A percentile compares a stretch with the other conserved stretches of the same genome.
These are phyloP conservation scores for Chaetops frenatus DNA, from an alignment of 2,113 vertebrate species.

Conservation along the genomic window DNA sequence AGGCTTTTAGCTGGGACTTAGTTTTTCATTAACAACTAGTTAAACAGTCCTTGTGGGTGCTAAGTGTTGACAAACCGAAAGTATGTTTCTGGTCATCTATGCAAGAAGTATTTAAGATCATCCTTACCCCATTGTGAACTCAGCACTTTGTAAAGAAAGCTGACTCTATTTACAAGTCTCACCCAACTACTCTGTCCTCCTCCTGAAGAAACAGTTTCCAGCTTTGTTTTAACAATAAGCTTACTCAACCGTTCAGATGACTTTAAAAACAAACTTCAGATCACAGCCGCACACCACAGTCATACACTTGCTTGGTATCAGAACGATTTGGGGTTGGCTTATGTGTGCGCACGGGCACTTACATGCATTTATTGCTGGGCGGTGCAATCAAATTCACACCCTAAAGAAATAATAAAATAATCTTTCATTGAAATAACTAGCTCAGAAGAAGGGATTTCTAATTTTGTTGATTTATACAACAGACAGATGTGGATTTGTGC, in stretches of 20 bases:
- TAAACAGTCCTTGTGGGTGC: constrained; percentile 18
- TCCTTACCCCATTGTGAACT: not conserved
- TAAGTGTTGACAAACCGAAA: constrained; percentile 41
- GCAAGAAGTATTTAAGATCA: not conserved
- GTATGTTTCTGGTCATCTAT: constrained; percentile 32
- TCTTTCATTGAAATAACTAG: constrained; percentile 4
- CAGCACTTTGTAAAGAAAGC: constrained; percentile 23
- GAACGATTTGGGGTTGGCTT: not conserved
- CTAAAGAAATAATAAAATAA: not conserved
- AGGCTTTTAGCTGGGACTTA: constrained; percentile 41
- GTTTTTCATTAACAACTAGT: constrained; percentile 56
- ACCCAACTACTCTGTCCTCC: not conserved
- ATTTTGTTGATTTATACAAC: constrained; percentile 66
- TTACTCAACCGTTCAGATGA: constrained; percentile 62
- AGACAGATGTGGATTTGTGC: constrained; percentile 59
- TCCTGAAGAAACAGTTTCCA: constrained; percentile 41
- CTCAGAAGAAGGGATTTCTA: constrained; percentile 9
- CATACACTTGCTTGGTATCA: not conserved
- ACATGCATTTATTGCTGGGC: not conserved
- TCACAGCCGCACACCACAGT: not conserved
- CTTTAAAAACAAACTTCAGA: not conserved
- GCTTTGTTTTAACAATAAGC: constrained; percentile 69
- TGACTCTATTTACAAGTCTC: constrained; percentile 51
- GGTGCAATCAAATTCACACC: not conserved
- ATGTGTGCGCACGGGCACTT: not conserved